Evolutionary conservation across 1,140 invertebrate species (phyloP).

Genomic region (Drosophila nannoptera): DNA sequence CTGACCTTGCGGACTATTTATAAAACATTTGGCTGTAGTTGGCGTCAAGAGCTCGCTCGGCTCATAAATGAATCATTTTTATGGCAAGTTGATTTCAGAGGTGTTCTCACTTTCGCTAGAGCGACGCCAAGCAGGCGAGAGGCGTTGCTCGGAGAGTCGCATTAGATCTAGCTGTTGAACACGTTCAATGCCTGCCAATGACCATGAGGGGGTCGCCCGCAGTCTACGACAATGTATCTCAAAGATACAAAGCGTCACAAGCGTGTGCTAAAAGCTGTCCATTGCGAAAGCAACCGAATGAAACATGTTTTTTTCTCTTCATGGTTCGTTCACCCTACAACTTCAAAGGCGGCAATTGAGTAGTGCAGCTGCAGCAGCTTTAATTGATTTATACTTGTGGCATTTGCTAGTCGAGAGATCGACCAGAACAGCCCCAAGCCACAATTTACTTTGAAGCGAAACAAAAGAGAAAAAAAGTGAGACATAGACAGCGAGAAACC

Average conservation of each 20-base stretch:
- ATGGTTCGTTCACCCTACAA: constrained; percentile 22
- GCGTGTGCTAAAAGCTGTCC: constrained; percentile 15
- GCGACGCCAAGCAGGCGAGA: constrained; percentile 33
- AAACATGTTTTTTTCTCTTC: constrained; percentile 5
- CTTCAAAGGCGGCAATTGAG: constrained; percentile 65
- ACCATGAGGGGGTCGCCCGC: constrained; percentile 53
- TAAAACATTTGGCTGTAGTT: constrained; percentile 49
- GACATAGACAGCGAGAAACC: constrained; percentile 32
- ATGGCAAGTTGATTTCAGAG: constrained; percentile 21
- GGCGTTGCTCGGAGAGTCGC: constrained; percentile 30
- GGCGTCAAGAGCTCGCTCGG: constrained; percentile 11
- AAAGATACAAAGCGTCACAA: constrained; percentile 22
- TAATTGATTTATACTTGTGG: constrained; percentile 64
- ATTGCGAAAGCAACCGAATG: constrained; percentile 50
- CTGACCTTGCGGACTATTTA: constrained; percentile 65
- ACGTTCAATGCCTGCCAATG: constrained; percentile 66
- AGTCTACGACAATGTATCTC: constrained; percentile 10
- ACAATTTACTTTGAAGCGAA: too few species aligned
- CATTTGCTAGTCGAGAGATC: constrained; percentile 55
- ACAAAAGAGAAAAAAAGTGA: constrained; percentile 17
- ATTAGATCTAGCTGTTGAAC: constrained; percentile 51
- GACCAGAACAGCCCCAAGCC: neutral
- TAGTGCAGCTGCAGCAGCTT: constrained; percentile 59
- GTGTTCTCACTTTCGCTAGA: constrained; percentile 56
- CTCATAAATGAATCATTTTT: constrained; percentile 66